Base-by-base conservation (phyloP, 2,888 invertebrate species). In the Rhingia rostrata region DNA sequence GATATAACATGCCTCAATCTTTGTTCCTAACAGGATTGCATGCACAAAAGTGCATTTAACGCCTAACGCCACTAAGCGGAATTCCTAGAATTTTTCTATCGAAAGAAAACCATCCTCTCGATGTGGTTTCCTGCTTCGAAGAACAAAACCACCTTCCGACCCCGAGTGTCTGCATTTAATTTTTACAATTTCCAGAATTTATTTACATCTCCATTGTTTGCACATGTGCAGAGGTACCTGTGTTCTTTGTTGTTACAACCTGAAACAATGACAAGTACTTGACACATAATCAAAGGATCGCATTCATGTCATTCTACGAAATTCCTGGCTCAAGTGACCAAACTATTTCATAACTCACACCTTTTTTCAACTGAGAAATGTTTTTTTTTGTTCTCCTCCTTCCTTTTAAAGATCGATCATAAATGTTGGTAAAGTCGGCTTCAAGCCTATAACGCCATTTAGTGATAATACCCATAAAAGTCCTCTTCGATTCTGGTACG, bases 61-160 rank as follows among this genome's bases (percentile, higher is more conserved):
- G 77, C 82, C 82, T 77, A 78, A 82, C 82, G 82, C 82, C 82
- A 81, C 81, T 82, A 32, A 69, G 45, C 6, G 2, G 10, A 66
- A 33, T 82, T 82, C 77, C 30, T 10, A 69, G 81, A 58, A 81
- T 12, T 63, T n/a, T 33, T 43, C 56, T 30, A 63, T 61, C 7
- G 54, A 41, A 64, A 70, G 51, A 33, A 61, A 22, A 41, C 54
- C 43, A 70, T 60, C 51, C 33, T 67, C 63, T 64, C 61, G 53
- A 70, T 82, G 77, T 78, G 70, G 77, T 82, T 75, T 81, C 81
- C 75, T 81, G 69, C 45, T 54, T 58, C 63, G 63, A 22, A 63
- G 56, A 51, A 74, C 58, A 47, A 49, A 35, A 30, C 14, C 58
- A 7, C 43, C 35, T 10, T 12, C 51, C 43, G 12, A n/a, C 69